Conservation (phyloP, 2,797 vertebrate genomes). For the Percopsis omiscomaycus region DNA sequence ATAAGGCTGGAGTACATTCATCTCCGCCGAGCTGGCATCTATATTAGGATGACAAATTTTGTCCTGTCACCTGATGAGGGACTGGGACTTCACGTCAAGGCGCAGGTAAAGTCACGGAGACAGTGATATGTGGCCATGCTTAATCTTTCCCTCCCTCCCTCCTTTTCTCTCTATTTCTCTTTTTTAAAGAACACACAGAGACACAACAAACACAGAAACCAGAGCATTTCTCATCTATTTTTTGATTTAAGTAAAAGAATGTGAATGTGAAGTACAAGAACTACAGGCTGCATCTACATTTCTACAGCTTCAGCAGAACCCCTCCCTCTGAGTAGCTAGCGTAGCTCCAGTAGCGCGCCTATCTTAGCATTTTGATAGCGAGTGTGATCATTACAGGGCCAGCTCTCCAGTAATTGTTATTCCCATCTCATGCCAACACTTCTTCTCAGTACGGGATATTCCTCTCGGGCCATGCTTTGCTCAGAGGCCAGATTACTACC, state of each 20-base stretch:
- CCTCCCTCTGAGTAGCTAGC: constrained; percentile 28
- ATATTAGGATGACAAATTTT: constrained; percentile 79
- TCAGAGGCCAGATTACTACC: constrained; percentile 70
- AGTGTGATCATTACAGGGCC: constrained; percentile 43
- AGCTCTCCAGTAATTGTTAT: constrained; percentile 57
- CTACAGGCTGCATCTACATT: constrained; percentile 16
- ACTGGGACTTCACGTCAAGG: constrained; percentile 74
- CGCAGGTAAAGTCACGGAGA: constrained; percentile 69
- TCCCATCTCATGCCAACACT: constrained; percentile 36
- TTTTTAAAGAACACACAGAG: not conserved
- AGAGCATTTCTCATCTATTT: constrained; percentile 57
- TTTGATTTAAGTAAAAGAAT: constrained; percentile 42
- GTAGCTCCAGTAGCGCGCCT: constrained; percentile 39
- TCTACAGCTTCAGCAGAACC: constrained; percentile 5
- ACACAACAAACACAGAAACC: constrained; percentile 31
- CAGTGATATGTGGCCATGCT: constrained; percentile 69
- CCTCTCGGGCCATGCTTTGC: constrained; percentile 61
- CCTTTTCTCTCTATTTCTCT: constrained; percentile 2
- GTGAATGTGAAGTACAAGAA: constrained; percentile 41
- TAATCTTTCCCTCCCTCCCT: constrained; percentile 37
- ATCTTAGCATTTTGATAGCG: constrained; percentile 50
- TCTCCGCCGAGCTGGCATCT: constrained; percentile 71
- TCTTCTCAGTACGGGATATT: constrained; percentile 63
- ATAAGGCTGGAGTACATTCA: constrained; percentile 62
- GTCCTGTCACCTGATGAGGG: constrained; percentile 71